A percentile compares a stretch with the other conserved stretches of the same genome.
phyloP scores from a whole-genome alignment of 2,888 invertebrate genomes.

The Pecten maximus region DNA sequence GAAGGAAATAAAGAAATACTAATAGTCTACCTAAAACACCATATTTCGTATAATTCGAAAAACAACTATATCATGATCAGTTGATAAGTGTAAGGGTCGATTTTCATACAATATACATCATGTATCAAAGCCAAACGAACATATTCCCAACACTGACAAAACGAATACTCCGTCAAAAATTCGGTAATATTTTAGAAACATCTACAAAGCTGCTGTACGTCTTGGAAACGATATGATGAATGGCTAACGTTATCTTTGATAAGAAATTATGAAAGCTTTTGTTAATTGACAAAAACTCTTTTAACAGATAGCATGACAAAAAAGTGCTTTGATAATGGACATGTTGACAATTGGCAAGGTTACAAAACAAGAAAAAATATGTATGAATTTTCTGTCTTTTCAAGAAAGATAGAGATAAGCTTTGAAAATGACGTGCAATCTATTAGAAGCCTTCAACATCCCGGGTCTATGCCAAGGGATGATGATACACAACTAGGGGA shows the following conservation, averaged over 20 bases:
- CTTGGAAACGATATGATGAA: neutral
- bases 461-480: neutral
- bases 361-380: neutral
- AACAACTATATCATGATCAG: no score
- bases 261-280: neutral
- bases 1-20: no score
- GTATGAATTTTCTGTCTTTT: conserved; percentile 14
- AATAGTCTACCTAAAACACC: no score
- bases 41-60: no score
- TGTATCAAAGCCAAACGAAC: no score
- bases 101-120: no score
- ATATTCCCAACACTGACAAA: no score
- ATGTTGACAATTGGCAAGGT: neutral
- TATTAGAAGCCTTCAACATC: neutral
- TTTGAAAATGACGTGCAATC: neutral
- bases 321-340: neutral
- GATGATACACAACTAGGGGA: neutral
- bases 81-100: no score
- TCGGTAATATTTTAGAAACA: no score
- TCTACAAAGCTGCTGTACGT: no score
- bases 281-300: neutral
- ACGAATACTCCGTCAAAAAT: neutral
- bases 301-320: neutral
- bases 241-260: neutral
- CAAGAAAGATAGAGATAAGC: neutral